Evolutionary conservation across 2,888 invertebrate species (phyloP).

Genomic region (Drosophila nigritarsus): DNA sequence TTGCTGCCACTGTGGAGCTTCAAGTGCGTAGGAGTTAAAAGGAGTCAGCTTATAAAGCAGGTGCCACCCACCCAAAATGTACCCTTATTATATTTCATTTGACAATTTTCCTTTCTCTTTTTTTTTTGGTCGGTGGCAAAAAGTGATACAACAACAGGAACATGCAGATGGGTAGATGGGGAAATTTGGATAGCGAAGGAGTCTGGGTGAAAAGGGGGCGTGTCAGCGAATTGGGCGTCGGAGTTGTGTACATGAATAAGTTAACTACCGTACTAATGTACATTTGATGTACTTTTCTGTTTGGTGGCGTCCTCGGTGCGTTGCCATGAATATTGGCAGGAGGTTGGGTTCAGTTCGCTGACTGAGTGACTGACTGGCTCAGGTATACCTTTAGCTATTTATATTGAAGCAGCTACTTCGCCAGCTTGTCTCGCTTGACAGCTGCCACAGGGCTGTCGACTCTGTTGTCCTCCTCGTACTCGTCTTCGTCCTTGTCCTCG

Average conservation of each 20-base stretch:
- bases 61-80: slow-evolving; percentile 18
- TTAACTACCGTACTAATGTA: slow-evolving; percentile 75
- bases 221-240: slow-evolving; percentile 23
- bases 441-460: slow-evolving; percentile 62
- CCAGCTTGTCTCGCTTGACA: slow-evolving; percentile 68
- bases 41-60: slow-evolving; percentile 63
- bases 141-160: slow-evolving; percentile 53
- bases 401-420: slow-evolving; percentile 69
- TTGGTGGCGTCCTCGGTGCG: slow-evolving; percentile 27
- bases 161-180: slow-evolving; percentile 2
- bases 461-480: slow-evolving; percentile 16
- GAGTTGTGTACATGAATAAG: slow-evolving; percentile 70
- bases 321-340: slow-evolving; percentile 51
- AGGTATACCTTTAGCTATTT: slow-evolving; percentile 60
- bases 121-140: slow-evolving; percentile 39
- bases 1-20: slow-evolving; percentile 22
- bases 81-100: slow-evolving; percentile 70
- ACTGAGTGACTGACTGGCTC: slow-evolving; percentile 23
- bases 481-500: background rate
- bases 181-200: background rate
- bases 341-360: slow-evolving; percentile 3
- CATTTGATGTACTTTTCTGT: slow-evolving; percentile 73
- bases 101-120: slow-evolving; percentile 43
- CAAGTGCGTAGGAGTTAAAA: slow-evolving; percentile 65
- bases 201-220: slow-evolving; percentile 1